Evolutionary conservation across 2,113 vertebrate species (phyloP), one percentile per base, ranked within the genome.

Genomic region (Rhombomys opimus): DNA sequence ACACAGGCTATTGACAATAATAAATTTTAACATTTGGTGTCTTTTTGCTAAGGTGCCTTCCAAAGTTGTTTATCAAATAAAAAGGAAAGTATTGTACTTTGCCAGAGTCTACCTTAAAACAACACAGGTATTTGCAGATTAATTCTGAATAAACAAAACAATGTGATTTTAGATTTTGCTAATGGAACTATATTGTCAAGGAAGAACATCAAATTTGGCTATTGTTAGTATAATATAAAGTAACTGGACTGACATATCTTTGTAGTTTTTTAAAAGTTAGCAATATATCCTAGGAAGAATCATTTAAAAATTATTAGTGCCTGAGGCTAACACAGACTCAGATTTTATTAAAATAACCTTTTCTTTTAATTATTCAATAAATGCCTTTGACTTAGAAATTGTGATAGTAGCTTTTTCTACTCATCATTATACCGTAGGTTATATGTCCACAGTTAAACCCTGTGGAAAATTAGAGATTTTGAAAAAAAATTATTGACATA

Each of bases 21-120:
- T 99, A 98, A 98, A 99, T 99, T 98, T 98, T 96, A 98, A 98
- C 98, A 98, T 98, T 98, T 98, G 98, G 97, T 98, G 97, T 98
- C 98, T 98, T 98, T 98, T 98, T 97, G 97, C 98, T 98, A 98
- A 98, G 95, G 90, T 96, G 95, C 96, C 93, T 0, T 90, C 95
- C 92, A 95, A 46, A 97, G 96, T 96, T 94, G 98, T 98, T 98
- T 97, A 98, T 99, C 97, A 98, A 97, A 27, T 96, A 95, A 97
- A 97, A 90, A 15, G 11, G 76, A 35, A 35, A 96, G 54, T 85
- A 35, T 3, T 93, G 13, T 72, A 38, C 41, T 65, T 35, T 46
- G 12, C 20, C 18, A 22, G 97, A 63, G 76, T 85, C 22, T 68
- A 95, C 12, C 41, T 96, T 97, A 97, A 97, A 97, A 95, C 70